Base-by-base conservation (phyloP, 2,797 vertebrate species). In the Takifugu rubripes region DNA sequence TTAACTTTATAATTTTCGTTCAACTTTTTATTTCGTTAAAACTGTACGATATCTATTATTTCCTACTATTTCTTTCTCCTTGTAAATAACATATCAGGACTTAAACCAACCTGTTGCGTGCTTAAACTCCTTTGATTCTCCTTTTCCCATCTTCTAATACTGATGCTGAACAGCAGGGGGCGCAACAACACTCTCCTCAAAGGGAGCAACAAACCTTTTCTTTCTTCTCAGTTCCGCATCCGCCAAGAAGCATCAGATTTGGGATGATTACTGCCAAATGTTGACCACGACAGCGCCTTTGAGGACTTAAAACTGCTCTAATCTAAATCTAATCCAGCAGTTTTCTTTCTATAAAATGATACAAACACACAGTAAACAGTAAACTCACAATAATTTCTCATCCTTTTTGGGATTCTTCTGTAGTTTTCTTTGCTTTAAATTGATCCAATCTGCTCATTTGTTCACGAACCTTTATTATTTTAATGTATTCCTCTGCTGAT, bases 131-230 rank as follows among this genome's bases (percentile, higher is more conserved):
- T 21, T 21, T 21, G 21, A 44, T 17, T 10, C 36, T 40, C 36
- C 36, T 40, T 36, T 40, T 10, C 36, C 36, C 36, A 40, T 40
- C 36, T 12, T 16, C 43, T 44, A 17, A 6, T 44, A 8, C 8
- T 58, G 29, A n/a, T 44, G 14, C 16, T 26, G 5, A 40, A 24
- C 84, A 66, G 74, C 50, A 87, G 84, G 79, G 84, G 83, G 81
- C 69, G 77, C 61, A 70, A 45, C 6, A 25, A 52, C 46, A 58
- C 66, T 54, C 70, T 33, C 11, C 5, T 50, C 16, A 26, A 16
- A 21, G 16, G 5, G 16, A 36, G 24, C 1, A 54, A 29, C 6
- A 17, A 63, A 64, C 27, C 29, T 9, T 60, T 49, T 51, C 12
- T 25, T 47, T 64, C 52, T 56, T 1, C n/a, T 70, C 50, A 47